Evolutionary conservation across 92 coral and sea anemone genomes (phyloP).

Genomic region (Phenganax stokvisi): DNA sequence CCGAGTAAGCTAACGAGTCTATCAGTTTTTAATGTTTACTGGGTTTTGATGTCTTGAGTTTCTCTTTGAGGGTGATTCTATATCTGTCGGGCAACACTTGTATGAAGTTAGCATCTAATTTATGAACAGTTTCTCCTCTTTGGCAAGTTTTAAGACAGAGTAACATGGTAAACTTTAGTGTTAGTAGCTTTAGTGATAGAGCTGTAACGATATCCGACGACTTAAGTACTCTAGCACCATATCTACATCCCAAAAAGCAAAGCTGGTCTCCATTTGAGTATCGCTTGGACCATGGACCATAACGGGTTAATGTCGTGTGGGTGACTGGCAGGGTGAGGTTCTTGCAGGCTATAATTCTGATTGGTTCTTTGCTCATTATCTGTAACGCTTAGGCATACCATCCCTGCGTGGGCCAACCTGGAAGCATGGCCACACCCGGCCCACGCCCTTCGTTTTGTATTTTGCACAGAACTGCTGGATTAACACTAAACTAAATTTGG

Average conservation of each 20-base stretch:
- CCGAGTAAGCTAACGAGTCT: neutral
- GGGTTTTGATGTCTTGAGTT: neutral
- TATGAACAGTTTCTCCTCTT: constrained; percentile 39
- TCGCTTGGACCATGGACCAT: no score
- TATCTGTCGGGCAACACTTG: neutral
- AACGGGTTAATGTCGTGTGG: no score
- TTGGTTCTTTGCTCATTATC: constrained; percentile 13
- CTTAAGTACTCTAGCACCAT: constrained; percentile 41
- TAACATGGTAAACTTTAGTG: constrained; percentile 47
- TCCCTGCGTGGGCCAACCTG: constrained; percentile 54
- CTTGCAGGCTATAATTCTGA: no score
- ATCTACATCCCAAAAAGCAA: constrained; percentile 49
- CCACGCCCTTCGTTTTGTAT: neutral
- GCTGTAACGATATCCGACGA: neutral
- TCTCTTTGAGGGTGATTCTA: neutral
- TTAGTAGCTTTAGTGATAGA: constrained; percentile 40
- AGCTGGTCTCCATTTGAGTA: constrained; percentile 48
- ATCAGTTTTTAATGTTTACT: neutral
- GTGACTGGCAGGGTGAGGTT: no score
- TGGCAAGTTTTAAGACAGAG: constrained; percentile 46
- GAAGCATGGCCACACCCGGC: constrained; percentile 26
- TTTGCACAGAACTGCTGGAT: neutral
- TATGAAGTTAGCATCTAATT: constrained; percentile 24
- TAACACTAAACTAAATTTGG: neutral
- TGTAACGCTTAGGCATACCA: constrained; percentile 50